phyloP scores from a whole-genome alignment of 92 coral and sea anemone genomes.

The Phenganax stokvisi region DNA sequence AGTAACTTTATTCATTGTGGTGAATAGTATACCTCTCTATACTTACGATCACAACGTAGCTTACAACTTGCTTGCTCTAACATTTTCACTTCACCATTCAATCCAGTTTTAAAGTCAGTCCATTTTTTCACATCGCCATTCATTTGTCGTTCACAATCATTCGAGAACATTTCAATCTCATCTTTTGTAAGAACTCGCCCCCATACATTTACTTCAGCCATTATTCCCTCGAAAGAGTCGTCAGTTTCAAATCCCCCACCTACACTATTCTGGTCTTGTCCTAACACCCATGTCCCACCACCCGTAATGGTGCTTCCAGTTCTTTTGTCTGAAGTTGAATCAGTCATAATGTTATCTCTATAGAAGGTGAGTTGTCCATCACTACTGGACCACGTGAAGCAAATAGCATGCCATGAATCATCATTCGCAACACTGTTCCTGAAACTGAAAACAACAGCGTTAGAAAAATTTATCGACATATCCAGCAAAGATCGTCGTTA shows the following conservation, averaged over 20 bases:
- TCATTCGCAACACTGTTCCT: background rate
- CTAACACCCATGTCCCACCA: constrained; percentile 27
- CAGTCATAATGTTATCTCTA: background rate
- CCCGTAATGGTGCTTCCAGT: background rate
- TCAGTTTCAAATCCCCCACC: constrained; percentile 11
- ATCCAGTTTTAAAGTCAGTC: constrained; percentile 13
- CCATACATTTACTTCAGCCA: constrained; percentile 7
- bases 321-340: background rate
- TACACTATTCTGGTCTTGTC: constrained; percentile 12
- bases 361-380: background rate
- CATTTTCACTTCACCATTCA: background rate
- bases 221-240: background rate
- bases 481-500: background rate
- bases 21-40: no score
- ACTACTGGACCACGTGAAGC: background rate
- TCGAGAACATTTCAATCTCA: background rate
- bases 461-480: background rate
- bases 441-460: background rate
- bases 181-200: background rate
- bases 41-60: no score
- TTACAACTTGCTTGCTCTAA: background rate
- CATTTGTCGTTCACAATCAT: background rate
- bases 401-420: constrained; percentile 12
- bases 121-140: constrained; percentile 13
- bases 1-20: no score